phyloP scores from a whole-genome alignment of 2,888 invertebrate genomes.

The Drosophila neutralis region DNA sequence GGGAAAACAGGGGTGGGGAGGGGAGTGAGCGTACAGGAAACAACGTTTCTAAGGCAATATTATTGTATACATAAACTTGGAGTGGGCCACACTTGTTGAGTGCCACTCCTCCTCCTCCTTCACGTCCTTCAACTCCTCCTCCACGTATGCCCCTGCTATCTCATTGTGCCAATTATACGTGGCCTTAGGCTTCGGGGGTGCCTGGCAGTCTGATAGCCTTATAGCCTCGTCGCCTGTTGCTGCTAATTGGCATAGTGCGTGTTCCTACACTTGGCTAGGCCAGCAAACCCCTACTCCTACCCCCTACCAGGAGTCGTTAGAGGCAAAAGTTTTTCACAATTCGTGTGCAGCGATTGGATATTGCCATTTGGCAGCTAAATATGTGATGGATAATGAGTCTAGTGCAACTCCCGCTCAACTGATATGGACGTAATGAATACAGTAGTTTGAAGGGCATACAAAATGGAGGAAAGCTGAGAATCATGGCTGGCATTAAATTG shows the following conservation, averaged over 20 bases:
- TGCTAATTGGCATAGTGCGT: slow-evolving; percentile 73
- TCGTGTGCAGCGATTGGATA: slow-evolving; percentile 43
- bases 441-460: neutral
- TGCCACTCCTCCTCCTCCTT: slow-evolving; percentile 4
- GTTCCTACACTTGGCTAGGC: slow-evolving; percentile 59
- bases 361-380: slow-evolving; percentile 39
- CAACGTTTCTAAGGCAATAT: slow-evolving; percentile 38
- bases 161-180: slow-evolving; percentile 33
- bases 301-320: neutral
- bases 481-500: neutral
- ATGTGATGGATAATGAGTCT: slow-evolving; percentile 32
- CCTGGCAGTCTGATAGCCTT: slow-evolving; percentile 4
- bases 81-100: slow-evolving; percentile 70
- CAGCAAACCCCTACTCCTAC: neutral
- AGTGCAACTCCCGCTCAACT: slow-evolving; percentile 24
- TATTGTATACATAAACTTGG: slow-evolving; percentile 71
- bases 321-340: neutral
- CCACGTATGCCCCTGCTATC: slow-evolving; percentile 24
- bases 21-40: slow-evolving; percentile 3
- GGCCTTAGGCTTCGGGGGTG: slow-evolving; percentile 23
- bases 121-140: neutral
- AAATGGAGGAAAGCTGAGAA: neutral
- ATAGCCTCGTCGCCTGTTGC: slow-evolving; percentile 58
- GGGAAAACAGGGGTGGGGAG: neutral
- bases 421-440: slow-evolving; percentile 34